A percentile compares a stretch with the other conserved stretches of the same genome.
phyloP scores from a whole-genome alignment of 2,888 invertebrate genomes.

The Lasioglossum calceatum region DNA sequence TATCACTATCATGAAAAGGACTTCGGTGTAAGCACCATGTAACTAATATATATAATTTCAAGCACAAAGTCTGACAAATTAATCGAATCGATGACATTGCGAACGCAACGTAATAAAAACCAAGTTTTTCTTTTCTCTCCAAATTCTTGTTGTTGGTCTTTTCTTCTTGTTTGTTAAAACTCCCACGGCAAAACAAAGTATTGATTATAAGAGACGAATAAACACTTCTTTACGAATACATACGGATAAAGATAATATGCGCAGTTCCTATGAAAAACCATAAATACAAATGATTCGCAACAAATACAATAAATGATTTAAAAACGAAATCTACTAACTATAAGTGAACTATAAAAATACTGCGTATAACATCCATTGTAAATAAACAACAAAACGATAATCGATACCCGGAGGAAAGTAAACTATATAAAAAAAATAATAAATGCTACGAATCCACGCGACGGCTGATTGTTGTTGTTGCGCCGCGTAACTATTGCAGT shows the following conservation, averaged over 20 bases:
- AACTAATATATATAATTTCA: conserved; percentile 11
- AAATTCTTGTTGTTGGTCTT: neutral
- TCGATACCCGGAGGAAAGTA: conserved; percentile 16
- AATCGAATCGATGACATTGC: neutral
- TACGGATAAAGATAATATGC: neutral
- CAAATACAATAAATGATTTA: conserved; percentile 31
- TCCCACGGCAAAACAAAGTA: conserved; percentile 16
- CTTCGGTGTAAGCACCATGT: conserved; percentile 33
- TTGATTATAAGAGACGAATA: conserved; percentile 18
- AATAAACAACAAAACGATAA: conserved; percentile 20
- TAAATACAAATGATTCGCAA: conserved; percentile 34
- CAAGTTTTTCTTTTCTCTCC: neutral
- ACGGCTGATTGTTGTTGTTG: neutral
- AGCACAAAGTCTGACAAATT: conserved; percentile 18
- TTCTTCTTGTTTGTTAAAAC: conserved; percentile 2
- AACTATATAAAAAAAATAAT: conserved; percentile 37
- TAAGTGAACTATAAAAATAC: conserved; percentile 38
- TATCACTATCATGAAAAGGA: neutral
- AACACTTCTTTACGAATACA: conserved; percentile 22
- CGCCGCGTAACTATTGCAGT: conserved; percentile 21
- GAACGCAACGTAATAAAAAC: neutral
- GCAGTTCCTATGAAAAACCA: conserved; percentile 34
- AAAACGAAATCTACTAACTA: conserved; percentile 34
- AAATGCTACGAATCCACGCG: conserved; percentile 51
- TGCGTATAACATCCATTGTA: conserved; percentile 17